These are phyloP conservation scores for Accipiter virgatus DNA, from an alignment of 2,113 vertebrate genomes.

Conservation along the genomic window DNA sequence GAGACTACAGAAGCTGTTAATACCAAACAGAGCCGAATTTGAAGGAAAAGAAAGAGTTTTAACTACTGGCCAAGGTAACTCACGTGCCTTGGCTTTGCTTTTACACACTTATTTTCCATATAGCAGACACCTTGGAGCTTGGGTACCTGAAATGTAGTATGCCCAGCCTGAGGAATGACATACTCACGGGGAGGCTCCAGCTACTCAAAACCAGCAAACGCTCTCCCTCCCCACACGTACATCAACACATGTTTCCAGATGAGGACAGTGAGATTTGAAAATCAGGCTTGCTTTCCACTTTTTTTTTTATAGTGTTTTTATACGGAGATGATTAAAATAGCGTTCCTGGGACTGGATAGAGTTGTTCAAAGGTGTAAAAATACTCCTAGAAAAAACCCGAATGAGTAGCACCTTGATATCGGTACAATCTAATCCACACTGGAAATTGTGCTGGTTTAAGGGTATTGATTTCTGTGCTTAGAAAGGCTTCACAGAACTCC, in stretches of 20 bases:
- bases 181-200: background rate
- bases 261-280: background rate
- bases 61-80: background rate
- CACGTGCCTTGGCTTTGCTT: background rate
- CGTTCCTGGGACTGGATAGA: background rate
- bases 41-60: background rate
- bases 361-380: background rate
- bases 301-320: background rate
- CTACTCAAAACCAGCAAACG: background rate
- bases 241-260: fast-evolving
- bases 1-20: background rate
- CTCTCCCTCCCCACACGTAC: background rate
- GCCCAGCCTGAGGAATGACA: background rate
- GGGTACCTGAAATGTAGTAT: background rate
- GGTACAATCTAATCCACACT: background rate
- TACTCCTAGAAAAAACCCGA: background rate
- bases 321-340: background rate
- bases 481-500: background rate
- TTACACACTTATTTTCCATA: background rate
- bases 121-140: background rate
- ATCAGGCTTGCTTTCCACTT: background rate
- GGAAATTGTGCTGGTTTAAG: background rate
- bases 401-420: background rate
- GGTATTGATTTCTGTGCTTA: background rate
- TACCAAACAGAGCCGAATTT: background rate